phyloP scores from a whole-genome alignment of 2,797 vertebrate genomes.

The Pelochelys cantorii region DNA sequence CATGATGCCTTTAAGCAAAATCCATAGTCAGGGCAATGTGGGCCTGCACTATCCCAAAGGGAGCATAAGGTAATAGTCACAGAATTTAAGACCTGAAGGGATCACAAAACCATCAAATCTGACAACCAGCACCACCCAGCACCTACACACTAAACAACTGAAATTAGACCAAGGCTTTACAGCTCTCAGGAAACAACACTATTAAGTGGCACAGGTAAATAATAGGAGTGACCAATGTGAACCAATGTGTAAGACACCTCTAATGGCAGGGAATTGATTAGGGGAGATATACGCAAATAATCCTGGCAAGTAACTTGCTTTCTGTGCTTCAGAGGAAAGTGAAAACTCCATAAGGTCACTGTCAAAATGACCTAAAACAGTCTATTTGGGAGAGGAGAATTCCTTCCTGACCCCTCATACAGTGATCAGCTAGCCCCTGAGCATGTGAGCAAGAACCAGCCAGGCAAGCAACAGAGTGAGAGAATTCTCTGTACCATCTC shows the following conservation, averaged over 20 bases:
- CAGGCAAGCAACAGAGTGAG: background rate
- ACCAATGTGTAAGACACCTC: background rate
- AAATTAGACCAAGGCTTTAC: background rate
- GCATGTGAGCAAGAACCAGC: background rate
- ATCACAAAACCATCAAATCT: background rate
- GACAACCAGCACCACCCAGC: background rate
- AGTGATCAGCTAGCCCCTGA: background rate
- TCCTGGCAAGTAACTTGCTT: background rate
- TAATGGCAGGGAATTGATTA: background rate
- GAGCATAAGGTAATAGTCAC: background rate
- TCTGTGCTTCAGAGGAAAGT: background rate
- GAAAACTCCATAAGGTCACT: background rate
- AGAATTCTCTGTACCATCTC: background rate
- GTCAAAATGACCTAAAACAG: background rate
- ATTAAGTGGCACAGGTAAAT: background rate
- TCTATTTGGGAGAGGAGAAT: background rate
- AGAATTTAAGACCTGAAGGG: background rate
- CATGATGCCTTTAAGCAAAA: background rate
- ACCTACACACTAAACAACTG: background rate
- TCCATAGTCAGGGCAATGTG: accelerated
- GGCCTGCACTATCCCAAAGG: background rate
- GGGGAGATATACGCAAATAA: background rate
- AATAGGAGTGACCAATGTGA: background rate
- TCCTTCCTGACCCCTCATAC: background rate
- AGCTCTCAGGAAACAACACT: background rate